A percentile compares a stretch with the other conserved stretches of the same genome.
Conservation (phyloP, 2,113 vertebrate genomes). For the Vimba vimba region DNA sequence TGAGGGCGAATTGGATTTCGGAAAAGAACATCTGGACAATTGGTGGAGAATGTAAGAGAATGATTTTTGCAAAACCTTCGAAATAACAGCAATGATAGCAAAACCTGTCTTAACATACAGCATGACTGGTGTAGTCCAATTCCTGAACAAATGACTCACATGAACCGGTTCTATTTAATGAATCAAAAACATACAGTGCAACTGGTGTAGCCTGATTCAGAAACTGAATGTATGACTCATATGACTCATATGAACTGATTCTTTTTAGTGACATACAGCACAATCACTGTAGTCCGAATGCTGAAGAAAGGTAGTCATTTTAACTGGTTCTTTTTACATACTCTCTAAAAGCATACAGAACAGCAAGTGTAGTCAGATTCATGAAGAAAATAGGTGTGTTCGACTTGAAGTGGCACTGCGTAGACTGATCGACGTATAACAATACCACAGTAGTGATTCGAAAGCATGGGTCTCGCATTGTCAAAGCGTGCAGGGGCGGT, state of each 20-base stretch:
- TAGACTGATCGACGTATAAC: too few species aligned
- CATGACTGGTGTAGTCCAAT: not conserved
- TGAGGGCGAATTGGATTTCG: not conserved
- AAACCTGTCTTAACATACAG: not conserved
- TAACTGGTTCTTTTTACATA: too few species aligned
- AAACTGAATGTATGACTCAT: not conserved
- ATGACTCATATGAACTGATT: not conserved
- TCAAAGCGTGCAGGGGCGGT: too few species aligned
- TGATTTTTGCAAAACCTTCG: not conserved
- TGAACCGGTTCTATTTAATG: not conserved
- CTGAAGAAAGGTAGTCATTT: not conserved
- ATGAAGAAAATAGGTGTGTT: not conserved
- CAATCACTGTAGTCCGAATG: not conserved
- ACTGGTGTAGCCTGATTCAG: too few species aligned
- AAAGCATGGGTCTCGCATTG: too few species aligned
- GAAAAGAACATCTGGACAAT: not conserved
- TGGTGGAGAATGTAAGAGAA: not conserved
- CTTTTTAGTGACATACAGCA: not conserved
- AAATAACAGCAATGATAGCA: not conserved
- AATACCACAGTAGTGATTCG: too few species aligned
- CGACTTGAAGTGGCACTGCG: too few species aligned
- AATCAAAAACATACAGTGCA: not conserved
- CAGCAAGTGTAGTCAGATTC: not conserved
- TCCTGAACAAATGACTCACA: not conserved
- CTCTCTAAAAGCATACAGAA: not conserved